Conservation (phyloP, 2,113 vertebrate genomes). For the Apistogramma diplotaenia region DNA sequence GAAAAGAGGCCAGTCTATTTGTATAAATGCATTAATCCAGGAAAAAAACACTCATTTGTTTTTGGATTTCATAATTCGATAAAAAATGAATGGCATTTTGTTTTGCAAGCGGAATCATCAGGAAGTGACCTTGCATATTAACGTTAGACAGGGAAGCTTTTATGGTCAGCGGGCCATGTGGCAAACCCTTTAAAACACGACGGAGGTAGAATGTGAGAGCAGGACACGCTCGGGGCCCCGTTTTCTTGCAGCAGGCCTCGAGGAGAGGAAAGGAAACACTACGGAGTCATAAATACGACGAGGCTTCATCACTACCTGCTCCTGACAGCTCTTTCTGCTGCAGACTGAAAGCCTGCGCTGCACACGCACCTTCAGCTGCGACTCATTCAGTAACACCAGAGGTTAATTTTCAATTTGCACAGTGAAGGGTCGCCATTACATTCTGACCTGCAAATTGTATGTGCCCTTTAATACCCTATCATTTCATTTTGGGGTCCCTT, state of each 20-base stretch:
- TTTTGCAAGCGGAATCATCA: conserved; percentile 33
- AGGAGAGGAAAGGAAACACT: conserved; percentile 12
- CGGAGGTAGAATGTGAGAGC: background rate
- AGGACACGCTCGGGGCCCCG: background rate
- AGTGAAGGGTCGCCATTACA: conserved; percentile 83
- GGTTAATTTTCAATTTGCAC: conserved; percentile 87
- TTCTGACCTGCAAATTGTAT: conserved; percentile 87
- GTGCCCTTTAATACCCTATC: conserved; percentile 81
- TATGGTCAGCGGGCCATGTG: background rate
- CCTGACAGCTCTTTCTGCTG: conserved; percentile 17
- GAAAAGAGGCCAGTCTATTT: conserved; percentile 63
- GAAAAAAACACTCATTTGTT: conserved; percentile 59
- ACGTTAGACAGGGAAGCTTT: background rate
- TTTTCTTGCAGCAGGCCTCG: background rate
- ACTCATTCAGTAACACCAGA: conserved; percentile 77
- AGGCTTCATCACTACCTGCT: conserved; percentile 35
- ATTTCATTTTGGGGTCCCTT: conserved; percentile 80
- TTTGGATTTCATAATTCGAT: conserved; percentile 66
- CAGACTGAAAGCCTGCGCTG: conserved; percentile 31
- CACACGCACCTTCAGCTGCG: conserved; percentile 63
- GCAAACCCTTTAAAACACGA: background rate
- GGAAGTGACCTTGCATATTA: background rate
- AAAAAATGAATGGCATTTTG: conserved; percentile 67
- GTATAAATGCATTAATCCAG: conserved; percentile 67
- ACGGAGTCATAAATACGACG: conserved; percentile 55